phyloP scores from a whole-genome alignment of 2,888 invertebrate species.

The Watsonalla cultraria region DNA sequence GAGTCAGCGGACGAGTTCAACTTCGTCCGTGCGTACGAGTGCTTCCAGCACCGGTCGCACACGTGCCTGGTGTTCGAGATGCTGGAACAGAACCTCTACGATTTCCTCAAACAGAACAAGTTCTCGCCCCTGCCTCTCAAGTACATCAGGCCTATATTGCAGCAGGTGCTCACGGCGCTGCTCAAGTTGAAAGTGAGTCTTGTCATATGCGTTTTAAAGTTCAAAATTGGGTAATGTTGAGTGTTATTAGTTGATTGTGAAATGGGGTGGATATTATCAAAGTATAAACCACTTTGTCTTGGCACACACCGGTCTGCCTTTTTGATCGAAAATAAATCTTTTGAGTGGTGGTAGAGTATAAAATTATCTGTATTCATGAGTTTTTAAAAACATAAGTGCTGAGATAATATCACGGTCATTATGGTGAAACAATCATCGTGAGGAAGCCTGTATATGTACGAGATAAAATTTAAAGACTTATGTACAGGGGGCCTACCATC shows the following conservation, averaged over 20 bases:
- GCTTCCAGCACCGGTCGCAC: constrained; percentile 99
- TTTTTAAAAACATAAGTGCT: too few relatives aligned
- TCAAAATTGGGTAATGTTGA: background rate
- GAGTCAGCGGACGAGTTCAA: constrained; percentile 99
- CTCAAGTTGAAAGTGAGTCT: constrained; percentile 89
- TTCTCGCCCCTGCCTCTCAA: constrained; percentile 99
- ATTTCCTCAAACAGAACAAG: constrained; percentile 99
- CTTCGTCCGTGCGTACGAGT: constrained; percentile 99
- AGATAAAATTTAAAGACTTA: too few relatives aligned
- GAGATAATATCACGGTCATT: too few relatives aligned
- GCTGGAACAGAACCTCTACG: constrained; percentile 99
- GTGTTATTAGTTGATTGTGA: background rate
- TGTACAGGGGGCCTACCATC: too few relatives aligned
- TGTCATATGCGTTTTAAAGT: background rate
- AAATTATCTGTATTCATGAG: too few relatives aligned
- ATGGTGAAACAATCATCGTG: too few relatives aligned
- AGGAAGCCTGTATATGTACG: too few relatives aligned
- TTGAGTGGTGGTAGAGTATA: too few relatives aligned
- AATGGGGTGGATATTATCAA: too few relatives aligned
- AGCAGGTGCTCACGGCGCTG: constrained; percentile 95
- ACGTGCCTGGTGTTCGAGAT: constrained; percentile 99
- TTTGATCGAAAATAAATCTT: too few relatives aligned
- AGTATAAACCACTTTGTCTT: too few relatives aligned
- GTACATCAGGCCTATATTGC: constrained; percentile 98
- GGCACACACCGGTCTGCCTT: too few relatives aligned